A percentile compares a stretch with the other conserved stretches of the same genome.
These are phyloP conservation scores for Agonopterix subpropinquella DNA, from an alignment of 2,888 invertebrate species.

Conservation along the genomic window DNA sequence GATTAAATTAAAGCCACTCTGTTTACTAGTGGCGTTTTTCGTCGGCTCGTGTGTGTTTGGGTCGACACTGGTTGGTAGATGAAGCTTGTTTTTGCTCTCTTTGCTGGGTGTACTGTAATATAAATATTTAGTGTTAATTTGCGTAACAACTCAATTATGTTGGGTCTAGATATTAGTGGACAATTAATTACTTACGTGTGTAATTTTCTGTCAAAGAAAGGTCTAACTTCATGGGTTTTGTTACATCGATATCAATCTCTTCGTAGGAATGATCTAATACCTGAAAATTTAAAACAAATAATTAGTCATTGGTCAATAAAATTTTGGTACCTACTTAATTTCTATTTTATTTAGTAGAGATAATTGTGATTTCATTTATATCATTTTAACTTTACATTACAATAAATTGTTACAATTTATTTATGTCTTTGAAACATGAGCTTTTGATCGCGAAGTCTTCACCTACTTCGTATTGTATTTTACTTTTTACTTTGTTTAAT, in stretches of 20 bases:
- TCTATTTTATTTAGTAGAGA: too few species aligned
- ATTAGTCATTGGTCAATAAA: neutral
- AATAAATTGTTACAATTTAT: too few species aligned
- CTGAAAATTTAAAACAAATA: slow-evolving; percentile 39
- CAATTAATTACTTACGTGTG: slow-evolving; percentile 42
- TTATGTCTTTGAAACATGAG: too few species aligned
- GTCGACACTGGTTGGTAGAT: slow-evolving; percentile 60
- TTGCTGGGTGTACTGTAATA: slow-evolving; percentile 62
- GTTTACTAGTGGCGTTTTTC: slow-evolving; percentile 79
- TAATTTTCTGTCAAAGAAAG: slow-evolving; percentile 76
- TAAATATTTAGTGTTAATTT: neutral
- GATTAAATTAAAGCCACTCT: slow-evolving; percentile 57
- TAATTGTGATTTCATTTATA: too few species aligned
- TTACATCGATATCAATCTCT: slow-evolving; percentile 82
- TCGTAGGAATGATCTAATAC: slow-evolving; percentile 84
- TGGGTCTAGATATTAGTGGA: too few species aligned
- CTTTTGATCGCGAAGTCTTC: too few species aligned
- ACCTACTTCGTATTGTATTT: too few species aligned
- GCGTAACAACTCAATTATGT: too few species aligned
- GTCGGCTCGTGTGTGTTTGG: slow-evolving; percentile 71
- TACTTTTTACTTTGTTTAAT: too few species aligned
- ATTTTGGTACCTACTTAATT: too few species aligned
- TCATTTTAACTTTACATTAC: too few species aligned
- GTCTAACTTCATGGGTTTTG: slow-evolving; percentile 74
- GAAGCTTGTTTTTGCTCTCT: slow-evolving; percentile 61